Evolutionary conservation across 1,140 invertebrate species (phyloP), one percentile per base, ranked within the genome.

Genomic region (Brachionus rubens): DNA sequence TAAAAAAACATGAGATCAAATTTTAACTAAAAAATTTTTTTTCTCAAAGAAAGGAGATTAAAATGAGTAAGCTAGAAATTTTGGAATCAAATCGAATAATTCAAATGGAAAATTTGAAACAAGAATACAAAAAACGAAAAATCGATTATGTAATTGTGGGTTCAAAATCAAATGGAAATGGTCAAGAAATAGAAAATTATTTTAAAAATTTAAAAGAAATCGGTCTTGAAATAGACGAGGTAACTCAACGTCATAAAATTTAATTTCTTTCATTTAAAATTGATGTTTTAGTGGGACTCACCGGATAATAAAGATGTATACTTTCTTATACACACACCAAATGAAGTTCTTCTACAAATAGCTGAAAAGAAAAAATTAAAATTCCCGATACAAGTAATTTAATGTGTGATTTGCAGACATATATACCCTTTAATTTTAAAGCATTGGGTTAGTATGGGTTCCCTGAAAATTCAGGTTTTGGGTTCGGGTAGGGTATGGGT

Each of bases 311-410:
- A 72, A 16, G 24, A 28, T 26, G 47, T 36, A 40, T 76, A 46
- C 21, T 16, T 56, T 28, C 30, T 56, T 7, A 33, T 76, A 4
- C 48, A 56, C 10, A 33, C 75, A 47, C 75, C 75, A 30, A 30
- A 56, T 26, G 21, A 62, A 10, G n/a, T 48, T 19, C 21, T 76
- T 16, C 50, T 62, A 21, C 14, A 62, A 24, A 52, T 26, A n/a
- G 75, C 75, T 10, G 75, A 76, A 33, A 76, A 62, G 12, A 76
- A 16, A 46, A 59, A 59, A 47, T 12, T 62, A n/a, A 43, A 52
- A 47, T 50, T 76, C 6, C 75, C 75, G 14, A 62, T 76, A 40
- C 16, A 59, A 36, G 52, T 59, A 47, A 36, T 1, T 30, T 50
- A 26, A 19, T 72, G 1, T 28, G 0, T 48, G 14, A n/a, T 10